These are phyloP conservation scores for Chrysaora quinquecirrha DNA, from an alignment of 30 jellyfish, hydroid and myxozoan genomes.

Conservation along the genomic window DNA sequence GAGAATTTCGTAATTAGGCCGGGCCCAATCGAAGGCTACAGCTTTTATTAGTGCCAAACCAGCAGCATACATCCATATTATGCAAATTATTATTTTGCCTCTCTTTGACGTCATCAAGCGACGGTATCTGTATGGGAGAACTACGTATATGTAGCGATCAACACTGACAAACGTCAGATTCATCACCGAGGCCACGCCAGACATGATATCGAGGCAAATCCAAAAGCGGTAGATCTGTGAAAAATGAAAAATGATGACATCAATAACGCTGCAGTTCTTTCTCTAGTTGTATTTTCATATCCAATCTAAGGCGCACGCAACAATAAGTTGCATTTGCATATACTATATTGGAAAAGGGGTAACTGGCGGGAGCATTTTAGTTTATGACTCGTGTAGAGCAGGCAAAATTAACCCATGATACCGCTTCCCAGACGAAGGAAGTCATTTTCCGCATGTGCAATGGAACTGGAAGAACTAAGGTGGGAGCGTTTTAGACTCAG, in stretches of 20 bases:
- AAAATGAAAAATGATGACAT: neutral
- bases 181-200: slow-evolving; percentile 77
- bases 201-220: slow-evolving; percentile 71
- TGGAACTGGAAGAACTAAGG: too few relatives aligned
- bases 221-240: slow-evolving; percentile 55
- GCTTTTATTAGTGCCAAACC: slow-evolving; percentile 46
- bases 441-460: too few relatives aligned
- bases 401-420: neutral
- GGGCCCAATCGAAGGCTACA: slow-evolving; percentile 45
- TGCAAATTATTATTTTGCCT: slow-evolving; percentile 28
- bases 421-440: too few relatives aligned
- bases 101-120: slow-evolving; percentile 48
- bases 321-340: neutral
- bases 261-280: neutral
- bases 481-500: too few relatives aligned
- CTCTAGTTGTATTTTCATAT: too few relatives aligned
- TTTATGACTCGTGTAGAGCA: too few relatives aligned
- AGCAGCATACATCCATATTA: slow-evolving; percentile 58
- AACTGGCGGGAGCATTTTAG: neutral
- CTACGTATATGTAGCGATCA: slow-evolving; percentile 68
- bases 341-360: neutral
- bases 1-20: slow-evolving; percentile 58
- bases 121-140: slow-evolving; percentile 41
- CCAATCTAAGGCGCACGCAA: too few relatives aligned
- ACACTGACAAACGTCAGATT: slow-evolving; percentile 71